phyloP scores from a whole-genome alignment of 2,888 invertebrate genomes.

The Mythimna lalbum region DNA sequence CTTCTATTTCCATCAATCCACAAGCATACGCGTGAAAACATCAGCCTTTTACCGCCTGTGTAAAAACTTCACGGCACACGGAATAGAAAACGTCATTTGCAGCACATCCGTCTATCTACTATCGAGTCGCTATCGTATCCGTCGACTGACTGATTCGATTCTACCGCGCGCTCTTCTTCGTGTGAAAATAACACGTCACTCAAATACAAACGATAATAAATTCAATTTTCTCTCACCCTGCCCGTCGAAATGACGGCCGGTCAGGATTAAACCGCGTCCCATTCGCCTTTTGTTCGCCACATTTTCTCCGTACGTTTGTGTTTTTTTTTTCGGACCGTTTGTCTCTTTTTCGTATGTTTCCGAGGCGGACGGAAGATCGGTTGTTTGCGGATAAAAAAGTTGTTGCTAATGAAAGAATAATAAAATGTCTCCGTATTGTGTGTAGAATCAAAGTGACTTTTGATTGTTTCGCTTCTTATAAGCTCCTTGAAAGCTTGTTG shows the following conservation, averaged over 20 bases:
- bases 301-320: slow-evolving; percentile 78
- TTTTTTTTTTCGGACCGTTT: slow-evolving; percentile 73
- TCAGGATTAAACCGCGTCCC: slow-evolving; percentile 87
- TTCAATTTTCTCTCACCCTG: slow-evolving; percentile 87
- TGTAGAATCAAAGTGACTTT: slow-evolving; percentile 59
- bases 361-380: slow-evolving; percentile 52
- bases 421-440: slow-evolving; percentile 61
- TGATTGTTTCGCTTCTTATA: slow-evolving; percentile 32
- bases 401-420: slow-evolving; percentile 71
- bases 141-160: slow-evolving; percentile 87
- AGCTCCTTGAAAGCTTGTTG: background rate
- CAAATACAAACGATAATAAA: slow-evolving; percentile 90
- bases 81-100: slow-evolving; percentile 82
- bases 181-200: slow-evolving; percentile 90
- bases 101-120: slow-evolving; percentile 74
- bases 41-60: slow-evolving; percentile 50
- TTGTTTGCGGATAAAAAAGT: slow-evolving; percentile 64
- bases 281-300: slow-evolving; percentile 87
- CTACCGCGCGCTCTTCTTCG: slow-evolving; percentile 80
- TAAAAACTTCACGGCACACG: slow-evolving; percentile 65
- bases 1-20: slow-evolving; percentile 46
- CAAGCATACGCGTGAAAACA: slow-evolving; percentile 35
- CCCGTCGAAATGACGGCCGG: slow-evolving; percentile 85
- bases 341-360: slow-evolving; percentile 67
- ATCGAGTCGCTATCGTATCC: slow-evolving; percentile 74